Conservation (phyloP, 2,113 vertebrate species). For the Heterotilapia buettikoferi region DNA sequence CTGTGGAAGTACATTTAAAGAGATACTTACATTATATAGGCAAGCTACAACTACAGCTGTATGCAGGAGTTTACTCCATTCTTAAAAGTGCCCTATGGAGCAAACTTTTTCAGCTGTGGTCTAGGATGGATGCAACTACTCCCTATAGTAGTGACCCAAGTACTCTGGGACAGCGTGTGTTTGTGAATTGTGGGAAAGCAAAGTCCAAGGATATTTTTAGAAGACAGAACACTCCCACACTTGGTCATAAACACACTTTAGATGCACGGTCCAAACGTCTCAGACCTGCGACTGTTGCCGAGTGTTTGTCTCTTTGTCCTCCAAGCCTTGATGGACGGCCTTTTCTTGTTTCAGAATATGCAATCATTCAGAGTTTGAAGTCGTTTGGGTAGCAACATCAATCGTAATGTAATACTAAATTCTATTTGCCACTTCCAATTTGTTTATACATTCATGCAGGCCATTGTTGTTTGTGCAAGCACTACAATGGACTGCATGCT, state of each 20-base stretch:
- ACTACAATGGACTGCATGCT: neutral
- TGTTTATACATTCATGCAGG: neutral
- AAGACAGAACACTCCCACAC: constrained; percentile 14
- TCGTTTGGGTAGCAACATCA: neutral
- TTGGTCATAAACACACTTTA: neutral
- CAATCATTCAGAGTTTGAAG: neutral
- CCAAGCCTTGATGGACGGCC: neutral
- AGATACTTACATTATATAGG: neutral
- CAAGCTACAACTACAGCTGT: neutral
- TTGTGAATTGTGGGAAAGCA: neutral
- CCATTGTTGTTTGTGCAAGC: neutral
- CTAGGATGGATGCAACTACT: neutral
- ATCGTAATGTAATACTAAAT: neutral
- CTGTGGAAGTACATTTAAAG: neutral
- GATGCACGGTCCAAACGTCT: neutral
- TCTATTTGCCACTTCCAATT: neutral
- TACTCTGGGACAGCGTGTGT: neutral
- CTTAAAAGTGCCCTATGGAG: neutral
- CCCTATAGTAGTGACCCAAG: neutral
- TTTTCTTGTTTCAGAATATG: neutral
- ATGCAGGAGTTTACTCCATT: neutral
- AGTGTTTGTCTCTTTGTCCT: neutral
- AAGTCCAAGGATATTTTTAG: constrained; percentile 18
- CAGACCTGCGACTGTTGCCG: neutral
- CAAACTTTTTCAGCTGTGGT: neutral